Evolutionary conservation across 2,797 vertebrate species (phyloP), one percentile per base, ranked within the genome.

Genomic region (Hippopotamyrus pictus): DNA sequence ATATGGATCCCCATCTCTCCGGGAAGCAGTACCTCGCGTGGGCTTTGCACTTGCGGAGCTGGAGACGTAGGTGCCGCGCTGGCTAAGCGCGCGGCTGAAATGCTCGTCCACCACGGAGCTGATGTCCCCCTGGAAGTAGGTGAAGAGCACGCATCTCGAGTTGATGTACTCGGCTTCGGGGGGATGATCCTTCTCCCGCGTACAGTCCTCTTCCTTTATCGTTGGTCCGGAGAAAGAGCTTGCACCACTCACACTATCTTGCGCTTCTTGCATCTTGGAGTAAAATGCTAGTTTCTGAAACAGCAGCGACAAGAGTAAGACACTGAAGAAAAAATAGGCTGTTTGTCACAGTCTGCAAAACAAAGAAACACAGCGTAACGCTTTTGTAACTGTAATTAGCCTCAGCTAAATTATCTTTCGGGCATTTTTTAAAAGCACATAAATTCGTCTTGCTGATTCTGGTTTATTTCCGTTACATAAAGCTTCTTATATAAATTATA

Each of bases 51-150:
- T 95, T 83, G 92, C 84, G 2, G 95, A 94, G 51, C 94, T 91
- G 0, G 96, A 91, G 0, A 94, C 94, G 92, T 97, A 98, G 25
- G 95, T 95, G 88, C 95, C 96, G 37, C 97, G 96, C 94, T 98
- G 98, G 93, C 98, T 99, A 85, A 99, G 96, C 0, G 98, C 98
- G 88, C 98, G 95, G 95, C 97, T 99, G 95, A 99, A 99, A 94
- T 99, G 98, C 90, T 99, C 97, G 9, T 99, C 98, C 92, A 99
- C 98, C 92, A 99, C 98, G 0, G 97, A 93, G 90, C 98, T 99
- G 95, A 99, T 98, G 95, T 99, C 98, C 14, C 98, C 98, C 91
- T 99, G 98, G 94, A 99, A 99, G 93, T 99, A 99, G 41, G 97
- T 99, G 96, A 99, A 99, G 89, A 99, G 96, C 88, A 99, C 97